Evolutionary conservation across 1,140 invertebrate species (phyloP), one percentile per base, ranked within the genome.

Genomic region (Aricia agestis): DNA sequence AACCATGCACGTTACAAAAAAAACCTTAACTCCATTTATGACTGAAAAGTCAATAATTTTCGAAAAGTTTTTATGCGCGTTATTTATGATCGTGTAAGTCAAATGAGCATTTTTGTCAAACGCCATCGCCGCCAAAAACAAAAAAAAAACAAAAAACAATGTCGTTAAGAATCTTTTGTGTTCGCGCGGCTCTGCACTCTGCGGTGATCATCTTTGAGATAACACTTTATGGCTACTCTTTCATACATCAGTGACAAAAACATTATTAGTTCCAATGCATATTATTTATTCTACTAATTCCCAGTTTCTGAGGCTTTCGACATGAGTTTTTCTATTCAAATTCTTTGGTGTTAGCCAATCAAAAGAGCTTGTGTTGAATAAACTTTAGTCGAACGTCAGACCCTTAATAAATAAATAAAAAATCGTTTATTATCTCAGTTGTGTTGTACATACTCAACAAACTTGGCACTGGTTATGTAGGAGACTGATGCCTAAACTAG

Each of bases 11-110:
- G 6, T 36, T 36, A 36, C 36, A 36, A 7, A 36, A 36, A 36
- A 36, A 36, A 36, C 32, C 32, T 32, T 36, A 36, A 36, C 36
- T 36, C 45, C 11, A 13, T 52, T 52, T 52, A 15, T 52, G 45
- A 15, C 45, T 52, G 45, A 52, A 45, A 11, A 52, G 45, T 52
- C 45, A 52, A 52, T 52, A 52, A 45, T 9, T 45, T 52, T 36
- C 36, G 36, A 36, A 52, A 52, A 10, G 11, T 15, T 52, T 45
- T 52, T 15, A 13, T 13, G 45, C 10, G 82, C 87, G 85, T 87
- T 89, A 88, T 90, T 90, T 89, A 90, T 85, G 76, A 74, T 78
- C 77, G 42, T 75, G 81, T 85, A 89, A 86, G 84, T 84, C 68
- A 70, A 80, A 81, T 73, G 76, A 75, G 75, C 77, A 83, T 81